These are phyloP conservation scores for Linnaemya vulpina DNA, from an alignment of 2,888 invertebrate species.

Conservation along the genomic window DNA sequence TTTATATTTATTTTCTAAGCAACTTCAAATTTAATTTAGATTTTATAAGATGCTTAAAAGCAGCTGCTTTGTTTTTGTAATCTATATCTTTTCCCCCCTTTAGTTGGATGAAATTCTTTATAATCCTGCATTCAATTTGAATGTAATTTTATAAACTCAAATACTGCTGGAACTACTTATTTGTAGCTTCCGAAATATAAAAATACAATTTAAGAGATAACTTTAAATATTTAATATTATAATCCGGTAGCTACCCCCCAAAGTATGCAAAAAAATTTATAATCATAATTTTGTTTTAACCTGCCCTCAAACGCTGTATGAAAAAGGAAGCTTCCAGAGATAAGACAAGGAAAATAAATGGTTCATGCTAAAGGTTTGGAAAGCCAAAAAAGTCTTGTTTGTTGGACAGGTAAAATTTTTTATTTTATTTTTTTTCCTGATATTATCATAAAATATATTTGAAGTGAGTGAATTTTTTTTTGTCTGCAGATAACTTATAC, in stretches of 20 bases:
- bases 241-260: background rate
- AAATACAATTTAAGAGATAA: conserved; percentile 8
- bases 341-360: background rate
- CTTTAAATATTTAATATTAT: conserved; percentile 28
- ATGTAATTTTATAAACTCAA: conserved; percentile 4
- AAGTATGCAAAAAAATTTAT: conserved; percentile 27
- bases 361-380: background rate
- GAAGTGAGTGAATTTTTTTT: background rate
- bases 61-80: background rate
- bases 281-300: conserved; percentile 9
- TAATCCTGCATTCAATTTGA: background rate
- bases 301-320: background rate
- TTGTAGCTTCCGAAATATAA: background rate
- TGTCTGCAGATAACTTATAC: background rate
- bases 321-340: background rate
- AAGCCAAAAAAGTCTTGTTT: background rate
- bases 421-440: background rate
- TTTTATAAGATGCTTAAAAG: background rate
- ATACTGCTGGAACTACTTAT: background rate
- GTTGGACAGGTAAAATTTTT: background rate
- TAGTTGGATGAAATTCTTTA: background rate
- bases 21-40: background rate
- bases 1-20: background rate
- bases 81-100: background rate
- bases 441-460: conserved; percentile 42